Conservation (phyloP, 2,113 vertebrate species). For the Eulemur macaco region DNA sequence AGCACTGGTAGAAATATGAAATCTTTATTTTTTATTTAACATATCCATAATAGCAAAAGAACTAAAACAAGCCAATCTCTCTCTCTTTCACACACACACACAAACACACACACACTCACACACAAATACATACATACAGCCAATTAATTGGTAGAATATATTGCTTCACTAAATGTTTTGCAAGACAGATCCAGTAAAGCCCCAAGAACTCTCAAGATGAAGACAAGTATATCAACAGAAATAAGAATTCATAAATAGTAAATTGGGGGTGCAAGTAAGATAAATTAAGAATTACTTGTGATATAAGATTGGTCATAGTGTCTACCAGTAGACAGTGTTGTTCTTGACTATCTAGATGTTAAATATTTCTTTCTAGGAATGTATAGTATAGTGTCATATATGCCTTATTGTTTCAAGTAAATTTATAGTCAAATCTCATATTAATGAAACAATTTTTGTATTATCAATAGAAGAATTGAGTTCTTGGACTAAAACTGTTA, state of each 20-base stretch:
- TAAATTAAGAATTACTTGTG: background rate
- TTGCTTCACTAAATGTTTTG: background rate
- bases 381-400: background rate
- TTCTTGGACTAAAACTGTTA: background rate
- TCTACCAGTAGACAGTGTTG: background rate
- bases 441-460: background rate
- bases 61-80: background rate
- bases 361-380: background rate
- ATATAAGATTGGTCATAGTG: background rate
- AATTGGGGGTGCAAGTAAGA: background rate
- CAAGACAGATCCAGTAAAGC: background rate
- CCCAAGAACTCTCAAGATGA: background rate
- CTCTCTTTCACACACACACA: background rate
- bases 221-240: background rate
- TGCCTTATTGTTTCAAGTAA: background rate
- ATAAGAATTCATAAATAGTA: background rate
- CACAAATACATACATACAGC: background rate
- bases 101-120: fast-evolving
- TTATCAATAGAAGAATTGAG: background rate
- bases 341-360: background rate
- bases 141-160: background rate
- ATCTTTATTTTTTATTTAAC: background rate
- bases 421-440: background rate
- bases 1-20: background rate
- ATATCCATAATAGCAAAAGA: background rate